phyloP scores from a whole-genome alignment of 92 coral and sea anemone species.

The Pocillopora meandrina region DNA sequence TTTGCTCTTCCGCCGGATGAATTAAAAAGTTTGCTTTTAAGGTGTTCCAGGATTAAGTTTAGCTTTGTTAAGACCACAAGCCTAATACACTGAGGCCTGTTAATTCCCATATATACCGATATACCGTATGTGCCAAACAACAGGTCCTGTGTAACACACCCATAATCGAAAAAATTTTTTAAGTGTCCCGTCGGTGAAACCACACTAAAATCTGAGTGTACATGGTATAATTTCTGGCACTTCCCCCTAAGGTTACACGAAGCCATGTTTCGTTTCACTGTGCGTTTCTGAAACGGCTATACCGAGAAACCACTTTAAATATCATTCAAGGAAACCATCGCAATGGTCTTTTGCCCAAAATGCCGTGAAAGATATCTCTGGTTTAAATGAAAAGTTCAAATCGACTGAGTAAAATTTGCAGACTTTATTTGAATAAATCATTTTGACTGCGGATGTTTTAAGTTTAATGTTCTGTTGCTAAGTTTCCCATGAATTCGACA shows the following conservation, averaged over 20 bases:
- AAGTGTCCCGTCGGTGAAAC: background rate
- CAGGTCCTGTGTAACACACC: background rate
- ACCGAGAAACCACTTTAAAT: background rate
- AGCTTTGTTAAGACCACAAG: conserved; percentile 23
- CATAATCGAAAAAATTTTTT: background rate
- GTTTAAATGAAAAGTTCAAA: background rate
- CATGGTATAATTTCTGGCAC: background rate
- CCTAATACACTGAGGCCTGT: background rate
- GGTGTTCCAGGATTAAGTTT: conserved; percentile 23
- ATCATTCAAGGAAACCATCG: background rate
- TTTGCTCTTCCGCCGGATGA: conserved; percentile 20
- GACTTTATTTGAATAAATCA: background rate
- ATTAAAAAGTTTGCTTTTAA: conserved; percentile 25
- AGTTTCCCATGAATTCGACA: background rate
- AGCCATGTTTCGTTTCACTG: background rate
- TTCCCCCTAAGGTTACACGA: background rate
- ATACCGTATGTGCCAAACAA: background rate
- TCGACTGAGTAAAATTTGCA: conserved; percentile 1
- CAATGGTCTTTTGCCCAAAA: background rate
- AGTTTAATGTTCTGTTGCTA: background rate
- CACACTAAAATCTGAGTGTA: background rate
- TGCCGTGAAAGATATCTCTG: background rate
- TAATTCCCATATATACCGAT: conserved; percentile 34
- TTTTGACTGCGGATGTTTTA: conserved; percentile 22
- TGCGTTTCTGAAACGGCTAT: background rate